Base-by-base conservation (phyloP, 2,113 vertebrate species). In the Gavia stellata region DNA sequence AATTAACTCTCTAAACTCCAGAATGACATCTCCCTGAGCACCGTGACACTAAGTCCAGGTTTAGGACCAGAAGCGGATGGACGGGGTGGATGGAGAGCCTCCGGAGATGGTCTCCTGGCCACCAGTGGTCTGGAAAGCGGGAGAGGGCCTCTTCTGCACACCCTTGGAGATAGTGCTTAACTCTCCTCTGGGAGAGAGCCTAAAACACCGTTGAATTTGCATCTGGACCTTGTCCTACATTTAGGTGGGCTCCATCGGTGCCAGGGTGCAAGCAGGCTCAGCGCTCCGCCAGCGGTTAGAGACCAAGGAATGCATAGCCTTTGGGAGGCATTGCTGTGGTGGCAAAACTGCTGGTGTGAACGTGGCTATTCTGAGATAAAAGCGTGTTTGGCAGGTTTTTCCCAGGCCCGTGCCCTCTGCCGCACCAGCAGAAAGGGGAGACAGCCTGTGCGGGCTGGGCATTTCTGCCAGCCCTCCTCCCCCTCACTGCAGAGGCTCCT, bases 271-370 rank as follows among this genome's bases (percentile, higher is more conserved):
- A 19, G 36, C 12, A 10, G 12, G 9, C 66, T 66, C 15, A 10
- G 42, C 0, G 3, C 40, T 40, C 23, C 0, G 2, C 40, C 13
- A 5, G 24, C 1, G 0, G 2, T 5, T 16, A 8, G 55, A 58
- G 74, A 50, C 23, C 1, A 5, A 14, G 73, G 53, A 33, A 36
- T 1, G 3, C 68, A 3, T 1, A 9, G 55, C n/a, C 26, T 12
- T 28, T 31, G 92, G 50, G 28, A 45, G 24, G 9, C 47, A 29
- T 15, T 50, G 52, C 25, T 45, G 36, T 5, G 55, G n/a, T 11
- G 75, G 56, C 70, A 91, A 59, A 71, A 7, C 2, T 3, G n/a
- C 16, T 68, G 67, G 23, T 50, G 6, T 7, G 45, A 49, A 20
- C 1, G 1, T 3, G 50, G 45, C 10, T n/a, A 1, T 47, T 62